Conservation (phyloP, 2,888 invertebrate genomes). For the Zonitis immaculata region DNA sequence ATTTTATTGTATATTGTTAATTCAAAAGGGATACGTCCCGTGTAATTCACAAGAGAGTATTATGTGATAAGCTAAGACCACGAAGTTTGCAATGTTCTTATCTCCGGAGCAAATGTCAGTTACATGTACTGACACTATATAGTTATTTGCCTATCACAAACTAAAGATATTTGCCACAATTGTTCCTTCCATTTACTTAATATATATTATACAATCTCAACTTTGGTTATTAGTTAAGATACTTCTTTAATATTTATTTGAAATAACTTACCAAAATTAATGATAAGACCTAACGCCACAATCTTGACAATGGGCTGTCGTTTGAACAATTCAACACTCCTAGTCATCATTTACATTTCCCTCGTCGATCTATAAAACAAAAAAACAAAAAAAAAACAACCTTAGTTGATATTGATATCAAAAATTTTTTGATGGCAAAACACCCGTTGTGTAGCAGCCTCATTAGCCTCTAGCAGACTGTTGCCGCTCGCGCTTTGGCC, state of each 20-base stretch:
- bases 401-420: slow-evolving; percentile 26
- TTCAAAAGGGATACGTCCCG: slow-evolving; percentile 28
- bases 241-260: no score
- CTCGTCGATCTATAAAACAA: slow-evolving; percentile 25
- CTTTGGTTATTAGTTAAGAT: no score
- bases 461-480: slow-evolving; percentile 37
- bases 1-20: slow-evolving; percentile 19
- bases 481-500: slow-evolving; percentile 34
- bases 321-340: slow-evolving; percentile 12
- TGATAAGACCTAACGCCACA: slow-evolving; percentile 18
- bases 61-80: slow-evolving; percentile 35
- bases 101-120: slow-evolving; percentile 35
- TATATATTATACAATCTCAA: no score
- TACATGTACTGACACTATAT: slow-evolving; percentile 36
- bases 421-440: slow-evolving; percentile 16
- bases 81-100: slow-evolving; percentile 38
- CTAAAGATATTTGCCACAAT: slow-evolving; percentile 34
- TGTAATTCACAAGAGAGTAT: slow-evolving; percentile 33
- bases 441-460: slow-evolving; percentile 33
- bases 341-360: slow-evolving; percentile 32
- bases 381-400: slow-evolving; percentile 20
- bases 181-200: slow-evolving; percentile 16
- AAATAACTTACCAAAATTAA: slow-evolving; percentile 22
- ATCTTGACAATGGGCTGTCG: slow-evolving; percentile 17
- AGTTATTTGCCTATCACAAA: slow-evolving; percentile 38